These are phyloP conservation scores for Cinara cedri DNA, from an alignment of 2,888 invertebrate genomes.

Conservation along the genomic window DNA sequence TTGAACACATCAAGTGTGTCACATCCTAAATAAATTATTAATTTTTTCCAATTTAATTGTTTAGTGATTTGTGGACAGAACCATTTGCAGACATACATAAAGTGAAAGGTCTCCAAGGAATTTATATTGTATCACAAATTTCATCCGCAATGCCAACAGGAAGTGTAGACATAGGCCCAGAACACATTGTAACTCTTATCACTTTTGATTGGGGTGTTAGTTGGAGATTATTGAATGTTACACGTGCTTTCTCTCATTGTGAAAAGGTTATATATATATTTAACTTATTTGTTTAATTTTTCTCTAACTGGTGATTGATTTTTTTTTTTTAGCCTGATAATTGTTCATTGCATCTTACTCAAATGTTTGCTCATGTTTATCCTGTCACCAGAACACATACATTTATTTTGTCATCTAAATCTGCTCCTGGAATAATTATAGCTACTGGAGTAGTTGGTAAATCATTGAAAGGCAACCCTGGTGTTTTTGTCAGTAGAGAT, in stretches of 20 bases:
- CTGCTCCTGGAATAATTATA: conserved; percentile 86
- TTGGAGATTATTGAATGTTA: conserved; percentile 73
- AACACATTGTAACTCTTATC: conserved; percentile 79
- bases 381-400: conserved; percentile 76
- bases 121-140: conserved; percentile 87
- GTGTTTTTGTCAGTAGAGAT: conserved; percentile 80
- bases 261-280: conserved; percentile 36
- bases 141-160: conserved; percentile 64
- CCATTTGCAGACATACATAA: conserved; percentile 87
- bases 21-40: too few species aligned
- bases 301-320: conserved; percentile 13
- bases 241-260: conserved; percentile 54
- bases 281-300: not conserved
- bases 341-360: conserved; percentile 86
- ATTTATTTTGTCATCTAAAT: conserved; percentile 83
- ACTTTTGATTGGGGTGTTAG: conserved; percentile 86
- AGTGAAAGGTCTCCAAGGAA: conserved; percentile 83
- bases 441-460: conserved; percentile 83
- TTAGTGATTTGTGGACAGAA: conserved; percentile 78
- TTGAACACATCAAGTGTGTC: too few species aligned
- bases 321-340: conserved; percentile 64
- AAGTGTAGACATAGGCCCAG: conserved; percentile 69
- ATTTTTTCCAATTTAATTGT: conserved; percentile 60
- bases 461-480: conserved; percentile 79
- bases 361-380: conserved; percentile 82